Percentiles rank a stretch among this genome's conserved stretches.
Conservation (phyloP, 2,113 vertebrate species). For the Lepus europaeus region DNA sequence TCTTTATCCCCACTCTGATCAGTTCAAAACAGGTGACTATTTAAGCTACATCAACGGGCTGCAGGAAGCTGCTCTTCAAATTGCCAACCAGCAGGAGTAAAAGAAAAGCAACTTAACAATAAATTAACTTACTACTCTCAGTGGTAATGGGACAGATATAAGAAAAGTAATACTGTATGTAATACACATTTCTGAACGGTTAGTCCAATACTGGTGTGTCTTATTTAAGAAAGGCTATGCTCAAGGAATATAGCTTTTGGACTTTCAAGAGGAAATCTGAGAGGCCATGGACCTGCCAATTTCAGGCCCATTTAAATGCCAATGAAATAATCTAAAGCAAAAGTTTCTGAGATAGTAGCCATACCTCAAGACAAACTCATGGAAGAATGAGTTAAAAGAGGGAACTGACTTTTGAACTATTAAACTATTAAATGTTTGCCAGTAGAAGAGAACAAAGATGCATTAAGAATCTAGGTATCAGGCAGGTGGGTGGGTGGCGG, state of each 20-base stretch:
- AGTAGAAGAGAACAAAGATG: not conserved
- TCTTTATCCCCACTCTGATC: slow-evolving; percentile 47
- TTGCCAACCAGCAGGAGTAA: not conserved
- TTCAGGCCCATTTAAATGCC: slow-evolving; percentile 27
- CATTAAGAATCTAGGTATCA: not conserved
- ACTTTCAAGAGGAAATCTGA: not conserved
- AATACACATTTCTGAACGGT: not conserved
- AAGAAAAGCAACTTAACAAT: slow-evolving; percentile 33
- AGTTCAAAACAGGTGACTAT: slow-evolving; percentile 52
- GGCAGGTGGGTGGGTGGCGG: not conserved
- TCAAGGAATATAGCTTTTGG: not conserved
- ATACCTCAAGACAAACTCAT: not conserved
- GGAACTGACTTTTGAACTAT: not conserved
- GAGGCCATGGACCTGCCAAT: not conserved
- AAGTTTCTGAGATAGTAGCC: slow-evolving; percentile 5
- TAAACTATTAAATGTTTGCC: not conserved
- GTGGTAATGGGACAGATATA: not conserved
- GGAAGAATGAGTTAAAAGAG: not conserved
- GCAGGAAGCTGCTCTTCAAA: not conserved
- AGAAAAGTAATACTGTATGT: slow-evolving; percentile 14
- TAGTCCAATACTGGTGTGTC: not conserved
- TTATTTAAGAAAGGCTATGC: slow-evolving; percentile 45
- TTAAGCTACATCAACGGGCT: slow-evolving; percentile 40
- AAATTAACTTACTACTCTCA: not conserved
- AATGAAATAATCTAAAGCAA: not conserved